phyloP scores from a whole-genome alignment of 2,888 invertebrate species.

The Ametastegia equiseti region DNA sequence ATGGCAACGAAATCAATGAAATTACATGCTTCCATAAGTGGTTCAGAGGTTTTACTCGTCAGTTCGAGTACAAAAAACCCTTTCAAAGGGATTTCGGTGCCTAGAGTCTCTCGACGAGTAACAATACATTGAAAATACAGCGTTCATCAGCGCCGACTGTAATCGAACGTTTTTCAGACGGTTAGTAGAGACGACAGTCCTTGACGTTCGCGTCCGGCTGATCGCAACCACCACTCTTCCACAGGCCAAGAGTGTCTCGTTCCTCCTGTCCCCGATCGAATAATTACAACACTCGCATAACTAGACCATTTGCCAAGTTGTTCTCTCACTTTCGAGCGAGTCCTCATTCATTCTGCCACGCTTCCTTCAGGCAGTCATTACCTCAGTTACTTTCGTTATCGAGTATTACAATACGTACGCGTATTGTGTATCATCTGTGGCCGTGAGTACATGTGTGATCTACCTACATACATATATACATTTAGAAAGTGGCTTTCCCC shows the following conservation, averaged over 20 bases:
- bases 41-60: background rate
- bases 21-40: background rate
- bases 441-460: background rate
- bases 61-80: background rate
- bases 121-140: background rate
- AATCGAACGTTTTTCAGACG: background rate
- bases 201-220: background rate
- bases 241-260: background rate
- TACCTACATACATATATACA: background rate
- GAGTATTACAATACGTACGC: background rate
- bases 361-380: background rate
- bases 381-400: background rate
- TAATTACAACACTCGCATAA: background rate
- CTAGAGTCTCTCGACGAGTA: background rate
- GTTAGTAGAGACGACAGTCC: background rate
- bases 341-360: background rate
- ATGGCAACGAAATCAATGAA: background rate
- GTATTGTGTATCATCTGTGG: background rate
- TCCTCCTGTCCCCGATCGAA: background rate
- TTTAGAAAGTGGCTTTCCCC: conserved; percentile 1
- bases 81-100: background rate
- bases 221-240: conserved; percentile 4
- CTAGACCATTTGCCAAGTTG: background rate
- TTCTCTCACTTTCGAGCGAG: background rate
- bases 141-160: background rate